A percentile compares a stretch with the other conserved stretches of the same genome.
Conservation (phyloP, 2,888 invertebrate species). For the Phoenoteleia sp. region DNA sequence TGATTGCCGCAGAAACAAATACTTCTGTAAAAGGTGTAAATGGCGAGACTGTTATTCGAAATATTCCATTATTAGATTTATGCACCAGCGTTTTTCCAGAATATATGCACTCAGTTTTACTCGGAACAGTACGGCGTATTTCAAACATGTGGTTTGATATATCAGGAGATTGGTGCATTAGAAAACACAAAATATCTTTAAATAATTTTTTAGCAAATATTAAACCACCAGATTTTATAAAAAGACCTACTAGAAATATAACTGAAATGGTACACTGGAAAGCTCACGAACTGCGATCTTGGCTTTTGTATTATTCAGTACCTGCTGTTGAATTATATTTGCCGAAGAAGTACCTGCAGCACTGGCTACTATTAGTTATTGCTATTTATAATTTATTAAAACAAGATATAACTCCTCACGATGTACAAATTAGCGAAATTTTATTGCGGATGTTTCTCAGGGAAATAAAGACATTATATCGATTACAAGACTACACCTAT, state of each 20-base stretch:
- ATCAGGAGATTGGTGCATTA: not conserved
- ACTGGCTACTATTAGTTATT: slow-evolving; percentile 20
- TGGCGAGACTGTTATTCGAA: not conserved
- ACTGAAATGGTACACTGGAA: not conserved
- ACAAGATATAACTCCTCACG: not conserved
- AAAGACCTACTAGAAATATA: slow-evolving; percentile 1
- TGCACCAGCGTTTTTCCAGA: not conserved
- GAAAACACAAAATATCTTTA: not conserved
- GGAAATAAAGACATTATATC: not conserved
- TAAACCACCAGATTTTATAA: slow-evolving; percentile 2
- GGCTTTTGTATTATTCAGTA: slow-evolving; percentile 4
- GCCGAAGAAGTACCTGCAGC: not conserved
- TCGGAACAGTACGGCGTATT: not conserved
- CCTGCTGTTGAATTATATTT: not conserved
- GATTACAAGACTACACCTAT: not conserved
- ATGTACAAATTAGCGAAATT: not conserved
- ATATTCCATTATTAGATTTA: not conserved
- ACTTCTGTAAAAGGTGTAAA: not conserved
- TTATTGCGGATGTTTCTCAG: not conserved
- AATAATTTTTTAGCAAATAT: not conserved
- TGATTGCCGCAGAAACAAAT: not conserved
- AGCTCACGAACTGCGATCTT: slow-evolving; percentile 1
- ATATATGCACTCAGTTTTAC: not conserved
- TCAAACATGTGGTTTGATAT: not conserved
- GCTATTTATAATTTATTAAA: not conserved